Evolutionary conservation across 2,797 vertebrate genomes (phyloP), one percentile per base, ranked within the genome.

Genomic region (Morelia viridis): DNA sequence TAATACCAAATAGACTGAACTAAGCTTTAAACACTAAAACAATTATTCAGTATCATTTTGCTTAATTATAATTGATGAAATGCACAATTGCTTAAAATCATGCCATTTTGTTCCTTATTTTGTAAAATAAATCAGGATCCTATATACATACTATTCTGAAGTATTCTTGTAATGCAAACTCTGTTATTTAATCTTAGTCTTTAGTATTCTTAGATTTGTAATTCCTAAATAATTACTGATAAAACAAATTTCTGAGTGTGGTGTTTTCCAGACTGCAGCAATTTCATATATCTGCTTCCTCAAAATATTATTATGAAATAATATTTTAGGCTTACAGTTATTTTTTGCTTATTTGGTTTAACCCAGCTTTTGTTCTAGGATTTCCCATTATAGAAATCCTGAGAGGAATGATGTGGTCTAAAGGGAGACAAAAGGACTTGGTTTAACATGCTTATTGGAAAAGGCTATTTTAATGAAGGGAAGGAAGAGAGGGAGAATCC

Each of bases 111-210:
- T 85, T 46, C 35, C 89, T 46, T 62, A 84, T 93, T 91, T 84
- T 93, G 84, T 92, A 90, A 93, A 92, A 93, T 93, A 90, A 92
- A 93, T 50, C 85, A 31, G 22, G 15, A 90, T 80, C 57, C 56
- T 83, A 56, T 53, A 8, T 90, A 35, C 50, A 68, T 50, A 41
- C 9, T 80, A 26, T 4, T 84, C 68, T 87, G 56, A 87, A 46
- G 53, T 28, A 35, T 68, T 87, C 76, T 90, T 90, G 35, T 57
- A 90, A 26, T 13, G 1, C 41, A 11, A 92, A 88, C 35, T 12
- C 2, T 71, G 7, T 62, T 91, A 12, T 46, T 62, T 31, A 88
- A 71, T 85, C 19, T 86, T 50, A 57, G 65, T 31, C 3, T 64
- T 91, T 62, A n/a, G 1, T 61, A 26, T 88, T 85, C 28, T 53